Evolutionary conservation across 1,140 invertebrate genomes (phyloP), one percentile per base, ranked within the genome.

Genomic region (Brachionus sp.): DNA sequence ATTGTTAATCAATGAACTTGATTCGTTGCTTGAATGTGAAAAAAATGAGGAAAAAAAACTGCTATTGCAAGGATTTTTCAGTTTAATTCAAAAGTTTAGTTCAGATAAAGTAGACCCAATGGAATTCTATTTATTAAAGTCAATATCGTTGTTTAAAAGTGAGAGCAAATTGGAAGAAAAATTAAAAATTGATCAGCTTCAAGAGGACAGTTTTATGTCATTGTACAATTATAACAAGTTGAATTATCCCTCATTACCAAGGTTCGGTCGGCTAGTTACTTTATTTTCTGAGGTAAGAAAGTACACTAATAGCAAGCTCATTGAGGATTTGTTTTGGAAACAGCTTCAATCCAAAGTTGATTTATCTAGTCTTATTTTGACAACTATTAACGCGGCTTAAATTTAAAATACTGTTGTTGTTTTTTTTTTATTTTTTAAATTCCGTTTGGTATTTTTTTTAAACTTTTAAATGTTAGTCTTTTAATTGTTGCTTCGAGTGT

Each of bases 41-140:
- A 25, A 57, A 13, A 80, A 62, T 19, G 77, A 80, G n/a, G 23
- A 57, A 57, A 80, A 16, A 3, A 80, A 62, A 13, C 16, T 12
- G 2, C 37, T 80, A n/a, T 10, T 80, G 12, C 50, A 13, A 25
- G 50, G 77, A 9, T 80, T 80, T 66, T n/a, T 23, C 3, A 37
- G 12, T 12, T 39, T 66, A 25, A 23, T 80, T 12, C 50, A 80
- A 35, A 80, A 80, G 35, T 80, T 80, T 62, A 19, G n/a, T 39
- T 12, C 10, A 13, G 77, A 80, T 19, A 80, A 64, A 66, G 77
- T 80, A 12, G 77, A 80, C 19, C 77, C 77, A 6, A 80, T 80
- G 77, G 77, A 80, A 29, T 80, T 64, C 35, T 80, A 80, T 80
- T 25, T 80, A 7, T 19, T 80, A 9, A 80, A 80, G 35, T 80